Conservation (phyloP, 2,888 invertebrate species). For the Sarcophaga caerulescens region DNA sequence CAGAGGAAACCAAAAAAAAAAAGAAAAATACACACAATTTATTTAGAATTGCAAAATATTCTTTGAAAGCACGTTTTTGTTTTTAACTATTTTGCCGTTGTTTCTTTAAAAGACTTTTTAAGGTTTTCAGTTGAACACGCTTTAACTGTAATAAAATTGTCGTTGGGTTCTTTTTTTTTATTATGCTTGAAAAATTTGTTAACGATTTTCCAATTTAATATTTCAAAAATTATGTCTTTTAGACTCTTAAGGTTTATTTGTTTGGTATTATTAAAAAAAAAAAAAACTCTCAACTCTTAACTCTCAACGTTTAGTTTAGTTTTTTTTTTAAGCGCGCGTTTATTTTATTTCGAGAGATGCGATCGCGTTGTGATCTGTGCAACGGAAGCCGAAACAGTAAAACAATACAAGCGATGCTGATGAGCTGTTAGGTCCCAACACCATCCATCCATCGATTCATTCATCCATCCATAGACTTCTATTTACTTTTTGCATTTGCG, state of each 20-base stretch:
- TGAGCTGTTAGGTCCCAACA: slow-evolving; percentile 56
- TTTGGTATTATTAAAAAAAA: background rate
- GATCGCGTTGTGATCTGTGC: slow-evolving; percentile 69
- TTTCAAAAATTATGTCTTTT: slow-evolving; percentile 15
- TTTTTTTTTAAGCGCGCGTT: slow-evolving; percentile 10
- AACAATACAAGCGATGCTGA: slow-evolving; percentile 63
- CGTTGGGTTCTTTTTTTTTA: slow-evolving; percentile 11
- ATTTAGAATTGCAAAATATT: slow-evolving; percentile 59
- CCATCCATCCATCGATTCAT: background rate
- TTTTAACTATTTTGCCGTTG: slow-evolving; percentile 31
- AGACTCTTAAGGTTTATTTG: slow-evolving; percentile 15
- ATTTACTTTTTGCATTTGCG: slow-evolving; percentile 35
- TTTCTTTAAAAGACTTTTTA: slow-evolving; percentile 24
- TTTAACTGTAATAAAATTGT: slow-evolving; percentile 27
- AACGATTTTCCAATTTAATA: slow-evolving; percentile 9
- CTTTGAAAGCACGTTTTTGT: slow-evolving; percentile 62
- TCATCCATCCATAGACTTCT: background rate
- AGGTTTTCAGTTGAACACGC: slow-evolving; percentile 8
- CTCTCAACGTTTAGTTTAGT: background rate
- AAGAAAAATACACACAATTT: background rate
- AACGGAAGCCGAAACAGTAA: slow-evolving; percentile 70
- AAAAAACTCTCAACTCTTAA: too few species aligned
- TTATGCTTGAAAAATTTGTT: slow-evolving; percentile 1
- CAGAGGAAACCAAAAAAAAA: background rate
- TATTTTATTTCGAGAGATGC: slow-evolving; percentile 33